Percentiles rank a stretch among this genome's conserved stretches.
phyloP scores from a whole-genome alignment of 2,797 vertebrate genomes.

The Gambelia wislizenii region DNA sequence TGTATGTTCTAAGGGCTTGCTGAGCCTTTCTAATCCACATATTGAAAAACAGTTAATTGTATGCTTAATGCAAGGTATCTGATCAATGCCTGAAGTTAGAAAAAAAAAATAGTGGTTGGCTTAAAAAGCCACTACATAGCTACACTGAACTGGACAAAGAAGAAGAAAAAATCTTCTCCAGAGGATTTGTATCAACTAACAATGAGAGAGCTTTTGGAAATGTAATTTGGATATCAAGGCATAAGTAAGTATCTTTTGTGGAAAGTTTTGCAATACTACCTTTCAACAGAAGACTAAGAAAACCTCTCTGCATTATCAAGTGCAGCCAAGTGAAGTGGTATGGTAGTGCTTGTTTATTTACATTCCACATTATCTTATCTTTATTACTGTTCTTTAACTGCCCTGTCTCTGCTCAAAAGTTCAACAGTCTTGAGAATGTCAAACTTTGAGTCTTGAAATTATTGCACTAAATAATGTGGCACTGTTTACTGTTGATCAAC shows the following conservation, averaged over 20 bases:
- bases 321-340: slow-evolving; percentile 42
- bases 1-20: background rate
- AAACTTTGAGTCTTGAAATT: slow-evolving; percentile 71
- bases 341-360: slow-evolving; percentile 65
- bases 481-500: slow-evolving; percentile 53
- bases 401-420: slow-evolving; percentile 64
- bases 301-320: slow-evolving; percentile 57
- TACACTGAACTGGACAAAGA: background rate
- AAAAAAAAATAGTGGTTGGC: background rate
- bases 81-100: background rate
- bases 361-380: slow-evolving; percentile 68
- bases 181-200: background rate
- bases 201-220: background rate
- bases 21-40: background rate
- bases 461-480: slow-evolving; percentile 61
- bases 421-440: slow-evolving; percentile 58
- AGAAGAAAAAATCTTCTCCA: background rate
- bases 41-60: background rate
- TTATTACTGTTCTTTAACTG: slow-evolving; percentile 53
- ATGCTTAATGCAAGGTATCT: background rate
- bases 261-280: slow-evolving; percentile 5
- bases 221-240: background rate
- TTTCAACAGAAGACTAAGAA: slow-evolving; percentile 28
- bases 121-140: background rate
- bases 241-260: background rate